Base-by-base conservation (phyloP, 2,797 vertebrate species). In the Bufotes viridis region DNA sequence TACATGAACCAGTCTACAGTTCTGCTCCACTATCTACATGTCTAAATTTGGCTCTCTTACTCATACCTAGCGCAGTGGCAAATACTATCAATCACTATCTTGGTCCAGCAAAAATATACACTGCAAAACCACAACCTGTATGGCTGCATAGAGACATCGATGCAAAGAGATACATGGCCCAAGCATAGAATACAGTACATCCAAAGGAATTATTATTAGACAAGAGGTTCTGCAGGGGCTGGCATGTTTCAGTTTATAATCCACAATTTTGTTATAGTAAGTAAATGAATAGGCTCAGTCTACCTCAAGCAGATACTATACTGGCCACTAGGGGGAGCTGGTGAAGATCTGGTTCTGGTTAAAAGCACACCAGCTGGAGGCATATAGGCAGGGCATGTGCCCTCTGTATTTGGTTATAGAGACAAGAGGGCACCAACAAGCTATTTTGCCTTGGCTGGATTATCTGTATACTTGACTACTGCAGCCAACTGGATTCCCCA, bases 61-160 rank as follows among this genome's bases (percentile, higher is more conserved):
- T 51, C 20, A 75, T 51, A 20, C 29, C 11, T 49, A 11, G 9
- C 26, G 69, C n/a, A 60, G 20, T 58, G 24, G 29, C 70, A 74
- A 49, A 49, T n/a, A 76, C 55, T 78, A 78, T 78, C 75, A 78
- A 24, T 63, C 79, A 51, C 79, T 60, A 63, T 65, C 58, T 81
- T 61, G 12, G 5, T 61, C 10, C 29, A 20, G 7, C 17, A 81
- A 1, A 81, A 10, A 81, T 34, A 60, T 60, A 20, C 5, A 13
- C 26, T 22, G 57, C 26, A 29, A 81, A 34, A 81, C 24, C 58
- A 6, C 55, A 63, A 22, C 14, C 42, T 42, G 42, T 11, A n/a
- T 14, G n/a, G 0, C 14, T 42, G 20, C 1, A n/a, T 2, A 3
- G 29, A n/a, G 29, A 20, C 60, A 3, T 12, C 15, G 53, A 29